A percentile compares a stretch with the other conserved stretches of the same genome.
These are phyloP conservation scores for Drosophila saltans DNA, from an alignment of 1,140 invertebrate genomes.

Conservation along the genomic window DNA sequence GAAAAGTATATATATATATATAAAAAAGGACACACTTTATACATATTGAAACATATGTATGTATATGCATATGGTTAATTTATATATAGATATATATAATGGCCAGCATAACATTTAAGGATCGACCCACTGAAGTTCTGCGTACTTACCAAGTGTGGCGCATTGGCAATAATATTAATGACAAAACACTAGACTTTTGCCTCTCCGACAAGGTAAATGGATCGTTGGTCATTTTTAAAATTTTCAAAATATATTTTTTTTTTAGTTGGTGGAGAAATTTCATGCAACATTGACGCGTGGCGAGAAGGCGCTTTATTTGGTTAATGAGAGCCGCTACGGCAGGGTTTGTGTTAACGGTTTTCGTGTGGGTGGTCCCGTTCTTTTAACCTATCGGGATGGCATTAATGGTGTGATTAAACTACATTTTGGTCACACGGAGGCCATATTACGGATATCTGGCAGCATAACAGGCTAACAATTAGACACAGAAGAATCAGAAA, in stretches of 20 bases:
- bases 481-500: too few relatives aligned
- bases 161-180: slow-evolving; percentile 38
- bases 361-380: slow-evolving; percentile 31
- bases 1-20: too few relatives aligned
- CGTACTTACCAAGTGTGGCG: slow-evolving; percentile 48
- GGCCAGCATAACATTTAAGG: slow-evolving; percentile 47
- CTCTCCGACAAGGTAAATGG: slow-evolving; percentile 33
- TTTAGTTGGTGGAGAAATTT: slow-evolving; percentile 28
- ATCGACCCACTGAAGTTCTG: slow-evolving; percentile 31
- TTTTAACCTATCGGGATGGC: slow-evolving; percentile 37
- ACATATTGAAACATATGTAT: too few relatives aligned
- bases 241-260: neutral
- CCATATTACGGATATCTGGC: slow-evolving; percentile 34
- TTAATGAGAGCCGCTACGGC: slow-evolving; percentile 45
- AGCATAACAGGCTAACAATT: slow-evolving; percentile 12
- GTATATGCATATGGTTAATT: too few relatives aligned
- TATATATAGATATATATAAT: slow-evolving; percentile 4
- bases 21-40: too few relatives aligned
- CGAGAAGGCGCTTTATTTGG: slow-evolving; percentile 37
- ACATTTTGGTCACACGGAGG: slow-evolving; percentile 34
- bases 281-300: slow-evolving; percentile 43
- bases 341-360: slow-evolving; percentile 31
- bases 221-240: neutral
- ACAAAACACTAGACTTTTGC: slow-evolving; percentile 32
- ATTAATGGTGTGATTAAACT: slow-evolving; percentile 34